Conservation (phyloP, 1,140 invertebrate genomes). For the Bombus ignitus region DNA sequence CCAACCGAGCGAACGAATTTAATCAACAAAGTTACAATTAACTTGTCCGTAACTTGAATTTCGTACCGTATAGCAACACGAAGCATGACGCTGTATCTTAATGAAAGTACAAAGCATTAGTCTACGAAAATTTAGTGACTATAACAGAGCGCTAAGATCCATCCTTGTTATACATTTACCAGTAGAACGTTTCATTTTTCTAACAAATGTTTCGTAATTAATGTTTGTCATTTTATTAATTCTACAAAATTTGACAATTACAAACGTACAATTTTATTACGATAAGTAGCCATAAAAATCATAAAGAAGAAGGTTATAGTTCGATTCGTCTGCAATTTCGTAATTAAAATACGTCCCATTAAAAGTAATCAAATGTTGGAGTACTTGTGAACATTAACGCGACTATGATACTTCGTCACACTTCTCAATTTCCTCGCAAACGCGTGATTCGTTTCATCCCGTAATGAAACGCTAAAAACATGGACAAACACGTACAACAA, state of each 20-base stretch:
- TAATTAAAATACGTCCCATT: no score
- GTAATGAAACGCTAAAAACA: not conserved
- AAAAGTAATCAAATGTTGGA: no score
- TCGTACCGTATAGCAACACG: not conserved
- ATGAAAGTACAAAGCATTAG: not conserved
- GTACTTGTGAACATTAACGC: no score
- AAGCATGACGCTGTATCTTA: not conserved
- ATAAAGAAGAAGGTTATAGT: no score
- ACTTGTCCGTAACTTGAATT: not conserved
- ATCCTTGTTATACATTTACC: not conserved
- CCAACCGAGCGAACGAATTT: not conserved
- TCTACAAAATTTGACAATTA: no score
- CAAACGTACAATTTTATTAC: no score
- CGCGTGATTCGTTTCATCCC: no score
- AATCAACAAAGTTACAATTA: not conserved
- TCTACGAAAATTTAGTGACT: not conserved
- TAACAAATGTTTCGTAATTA: no score
- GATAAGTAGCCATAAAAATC: no score
- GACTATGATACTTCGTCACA: not conserved
- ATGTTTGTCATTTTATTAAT: no score
- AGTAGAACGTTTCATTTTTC: not conserved
- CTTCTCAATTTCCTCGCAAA: not conserved
- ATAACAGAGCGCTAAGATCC: not conserved
- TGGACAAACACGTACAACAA: no score
- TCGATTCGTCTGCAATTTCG: no score